A percentile compares a stretch with the other conserved stretches of the same genome.
Conservation (phyloP, 1,140 invertebrate species). For the Philopotamus ludificatus region DNA sequence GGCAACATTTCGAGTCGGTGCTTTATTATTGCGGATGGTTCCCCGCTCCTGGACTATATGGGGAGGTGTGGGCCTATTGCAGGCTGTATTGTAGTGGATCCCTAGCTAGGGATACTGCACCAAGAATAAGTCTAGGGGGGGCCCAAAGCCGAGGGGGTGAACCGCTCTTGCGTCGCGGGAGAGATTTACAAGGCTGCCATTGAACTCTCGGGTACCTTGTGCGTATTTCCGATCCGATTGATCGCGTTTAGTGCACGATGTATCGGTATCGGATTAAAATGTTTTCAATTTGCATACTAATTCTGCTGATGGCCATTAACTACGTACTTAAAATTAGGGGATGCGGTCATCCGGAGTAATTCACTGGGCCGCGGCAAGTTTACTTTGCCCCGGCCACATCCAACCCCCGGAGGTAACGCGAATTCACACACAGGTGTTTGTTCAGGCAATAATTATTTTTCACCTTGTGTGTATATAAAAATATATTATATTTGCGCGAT, state of each 20-base stretch:
- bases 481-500: too few species aligned
- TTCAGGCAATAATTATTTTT: too few species aligned
- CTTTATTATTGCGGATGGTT: not conserved
- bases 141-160: constrained; percentile 27
- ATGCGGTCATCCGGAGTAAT: too few species aligned
- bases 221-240: constrained; percentile 21
- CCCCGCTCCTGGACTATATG: not conserved
- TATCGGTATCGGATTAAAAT: not conserved
- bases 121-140: constrained; percentile 30
- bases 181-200: constrained; percentile 20
- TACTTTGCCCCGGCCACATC: too few species aligned
- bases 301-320: too few species aligned
- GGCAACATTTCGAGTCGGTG: not conserved
- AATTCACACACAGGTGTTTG: too few species aligned
- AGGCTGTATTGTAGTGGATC: constrained; percentile 22
- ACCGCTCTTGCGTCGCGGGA: not conserved
- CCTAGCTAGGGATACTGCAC: constrained; percentile 21
- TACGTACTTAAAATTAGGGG: too few species aligned
- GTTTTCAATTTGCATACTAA: not conserved
- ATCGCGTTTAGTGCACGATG: constrained; percentile 14
- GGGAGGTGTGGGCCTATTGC: constrained; percentile 18
- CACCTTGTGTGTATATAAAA: too few species aligned
- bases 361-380: too few species aligned
- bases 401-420: too few species aligned
- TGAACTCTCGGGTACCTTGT: constrained; percentile 14